Percentiles rank a stretch among this genome's conserved stretches.
Conservation (phyloP, 1,140 invertebrate species). For the Lucilia sericata region DNA sequence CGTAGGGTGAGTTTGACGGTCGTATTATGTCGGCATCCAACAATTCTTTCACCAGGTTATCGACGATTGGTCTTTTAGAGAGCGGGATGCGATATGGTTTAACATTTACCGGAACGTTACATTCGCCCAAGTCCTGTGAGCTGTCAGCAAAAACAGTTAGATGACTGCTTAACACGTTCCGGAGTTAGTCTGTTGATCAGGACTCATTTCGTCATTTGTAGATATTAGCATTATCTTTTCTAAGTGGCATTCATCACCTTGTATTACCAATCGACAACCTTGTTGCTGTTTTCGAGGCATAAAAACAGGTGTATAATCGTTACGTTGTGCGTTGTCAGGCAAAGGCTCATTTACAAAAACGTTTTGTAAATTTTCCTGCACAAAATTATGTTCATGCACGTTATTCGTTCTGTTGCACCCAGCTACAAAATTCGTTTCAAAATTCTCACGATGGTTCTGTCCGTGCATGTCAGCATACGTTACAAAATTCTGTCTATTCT, state of each 20-base stretch:
- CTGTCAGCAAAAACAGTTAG: constrained; percentile 12
- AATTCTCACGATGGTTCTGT: neutral
- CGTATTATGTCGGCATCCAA: constrained; percentile 49
- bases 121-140: constrained; percentile 17
- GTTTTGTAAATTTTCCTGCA: too few relatives aligned
- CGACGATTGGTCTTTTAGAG: constrained; percentile 53
- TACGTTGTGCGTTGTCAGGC: too few relatives aligned
- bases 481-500: neutral
- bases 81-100: constrained; percentile 53
- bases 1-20: constrained; percentile 53
- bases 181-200: neutral
- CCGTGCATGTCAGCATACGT: neutral
- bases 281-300: too few relatives aligned
- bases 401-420: too few relatives aligned
- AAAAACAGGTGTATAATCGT: too few relatives aligned
- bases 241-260: constrained; percentile 14
- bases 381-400: too few relatives aligned
- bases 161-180: neutral
- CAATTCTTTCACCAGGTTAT: constrained; percentile 51
- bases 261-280: neutral
- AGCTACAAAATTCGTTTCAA: too few relatives aligned
- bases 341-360: too few relatives aligned
- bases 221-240: neutral
- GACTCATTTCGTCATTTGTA: neutral
- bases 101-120: constrained; percentile 46